Base-by-base conservation (phyloP, 2,797 vertebrate genomes). In the Semotilus atromaculatus region DNA sequence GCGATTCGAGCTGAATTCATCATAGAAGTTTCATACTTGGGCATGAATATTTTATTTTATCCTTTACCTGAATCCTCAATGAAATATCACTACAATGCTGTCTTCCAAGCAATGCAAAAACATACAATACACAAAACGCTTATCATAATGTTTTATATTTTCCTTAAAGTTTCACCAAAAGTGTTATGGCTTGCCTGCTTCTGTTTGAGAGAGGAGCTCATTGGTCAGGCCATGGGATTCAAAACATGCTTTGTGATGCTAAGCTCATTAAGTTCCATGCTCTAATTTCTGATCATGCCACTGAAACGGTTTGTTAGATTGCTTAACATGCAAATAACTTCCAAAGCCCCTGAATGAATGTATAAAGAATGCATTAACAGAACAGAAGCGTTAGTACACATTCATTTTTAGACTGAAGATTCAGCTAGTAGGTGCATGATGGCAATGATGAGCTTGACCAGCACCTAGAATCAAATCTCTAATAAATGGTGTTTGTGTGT, bases 201-300 rank as follows among this genome's bases (percentile, higher is more conserved):
- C 64, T 26, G 79, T 38, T 38, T 81, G 48, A 67, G 29, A 66
- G 62, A n/a, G 36, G 29, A 1, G 4, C 78, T 80, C 62, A 26
- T 80, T 80, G 36, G 31, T 68, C 78, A 48, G 29, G 26, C 43
- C 62, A 51, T 48, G 43, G 67, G 31, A 38, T 48, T 80, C 11
- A 53, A 68, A 80, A 80, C 45, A 64, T 68, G 23, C 79, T 53
- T 55, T 80, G 31, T 80, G 29, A 31, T 38, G 79, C 53, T 81
- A 81, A 81, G 31, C 79, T 81, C 66, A 70, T 81, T 81, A 81
- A 70, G 31, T 66, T 38, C 31, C 64, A 70, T 55, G 79, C 79
- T 70, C 64, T 80, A 70, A 55, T 70, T 72, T 74, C 58, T 62
- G 70, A 74, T 82, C 29, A 60, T 82, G 58, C 70, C 38, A 60